phyloP scores from a whole-genome alignment of 1,140 invertebrate genomes.

The Diorhabda elongata region DNA sequence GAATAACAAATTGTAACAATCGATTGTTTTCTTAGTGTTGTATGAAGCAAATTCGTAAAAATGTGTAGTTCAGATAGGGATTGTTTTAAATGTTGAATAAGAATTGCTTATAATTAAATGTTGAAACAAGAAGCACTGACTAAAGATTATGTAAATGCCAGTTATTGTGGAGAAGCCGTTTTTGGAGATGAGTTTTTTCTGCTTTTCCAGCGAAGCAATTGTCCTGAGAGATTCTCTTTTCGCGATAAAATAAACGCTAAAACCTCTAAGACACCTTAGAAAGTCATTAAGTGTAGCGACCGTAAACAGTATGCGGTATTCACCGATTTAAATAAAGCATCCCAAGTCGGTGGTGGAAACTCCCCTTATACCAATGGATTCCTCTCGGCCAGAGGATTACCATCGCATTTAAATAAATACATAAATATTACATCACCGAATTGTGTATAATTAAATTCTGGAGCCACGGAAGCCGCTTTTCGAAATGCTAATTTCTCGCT shows the following conservation, averaged over 20 bases:
- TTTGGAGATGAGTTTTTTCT: slow-evolving; percentile 6
- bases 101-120: background rate
- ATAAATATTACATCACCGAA: slow-evolving; percentile 49
- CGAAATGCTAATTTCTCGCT: slow-evolving; percentile 45
- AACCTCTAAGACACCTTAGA: slow-evolving; percentile 37
- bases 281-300: slow-evolving; percentile 36
- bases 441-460: slow-evolving; percentile 49
- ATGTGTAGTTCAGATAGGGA: too few species aligned
- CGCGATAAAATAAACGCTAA: slow-evolving; percentile 32
- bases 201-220: slow-evolving; percentile 1
- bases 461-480: slow-evolving; percentile 42
- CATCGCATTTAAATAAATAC: slow-evolving; percentile 50
- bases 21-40: too few species aligned
- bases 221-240: slow-evolving; percentile 7
- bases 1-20: too few species aligned
- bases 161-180: slow-evolving; percentile 6
- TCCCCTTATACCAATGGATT: slow-evolving; percentile 28
- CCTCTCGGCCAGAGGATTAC: slow-evolving; percentile 41
- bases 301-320: slow-evolving; percentile 33
- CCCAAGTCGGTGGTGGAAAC: slow-evolving; percentile 20
- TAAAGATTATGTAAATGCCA: slow-evolving; percentile 1
- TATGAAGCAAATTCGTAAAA: too few species aligned
- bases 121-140: background rate
- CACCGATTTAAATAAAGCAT: slow-evolving; percentile 28
- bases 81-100: too few species aligned